A percentile compares a stretch with the other conserved stretches of the same genome.
Conservation (phyloP, 2,797 vertebrate species). For the Channallabes apus region DNA sequence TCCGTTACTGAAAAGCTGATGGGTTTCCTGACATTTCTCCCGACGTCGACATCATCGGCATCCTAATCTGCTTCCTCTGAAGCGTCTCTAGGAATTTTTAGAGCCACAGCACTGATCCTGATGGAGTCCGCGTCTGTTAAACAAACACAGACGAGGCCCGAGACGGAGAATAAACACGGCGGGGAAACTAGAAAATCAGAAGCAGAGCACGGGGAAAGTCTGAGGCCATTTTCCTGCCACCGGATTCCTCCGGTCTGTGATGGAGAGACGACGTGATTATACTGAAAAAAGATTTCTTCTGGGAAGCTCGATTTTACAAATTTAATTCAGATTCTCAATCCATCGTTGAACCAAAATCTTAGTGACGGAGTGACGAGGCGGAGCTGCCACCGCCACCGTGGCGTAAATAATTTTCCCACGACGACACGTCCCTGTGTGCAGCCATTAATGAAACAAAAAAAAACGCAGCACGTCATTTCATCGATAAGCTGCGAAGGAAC, state of each 20-base stretch:
- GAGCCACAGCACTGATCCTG: slow-evolving; percentile 31
- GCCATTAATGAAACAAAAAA: background rate
- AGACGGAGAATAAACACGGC: slow-evolving; percentile 24
- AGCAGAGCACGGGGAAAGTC: slow-evolving; percentile 26
- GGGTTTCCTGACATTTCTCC: slow-evolving; percentile 20
- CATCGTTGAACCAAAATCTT: background rate
- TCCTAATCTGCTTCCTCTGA: slow-evolving; percentile 3
- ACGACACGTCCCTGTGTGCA: background rate
- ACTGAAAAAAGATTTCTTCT: too few relatives aligned
- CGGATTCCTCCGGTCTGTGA: background rate
- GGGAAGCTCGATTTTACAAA: background rate
- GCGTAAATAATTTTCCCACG: background rate
- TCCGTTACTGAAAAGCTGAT: background rate
- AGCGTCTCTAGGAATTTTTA: slow-evolving; percentile 33
- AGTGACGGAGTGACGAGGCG: background rate
- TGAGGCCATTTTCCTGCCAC: background rate
- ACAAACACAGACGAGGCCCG: slow-evolving; percentile 51
- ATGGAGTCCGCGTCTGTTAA: slow-evolving; percentile 47
- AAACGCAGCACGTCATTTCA: background rate
- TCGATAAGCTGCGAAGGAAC: background rate
- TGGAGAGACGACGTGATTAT: background rate
- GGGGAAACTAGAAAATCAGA: slow-evolving; percentile 46
- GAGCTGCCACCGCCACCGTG: background rate
- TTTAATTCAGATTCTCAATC: background rate
- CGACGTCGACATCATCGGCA: background rate